These are phyloP conservation scores for Vimba vimba DNA, from an alignment of 2,113 vertebrate genomes.

Conservation along the genomic window DNA sequence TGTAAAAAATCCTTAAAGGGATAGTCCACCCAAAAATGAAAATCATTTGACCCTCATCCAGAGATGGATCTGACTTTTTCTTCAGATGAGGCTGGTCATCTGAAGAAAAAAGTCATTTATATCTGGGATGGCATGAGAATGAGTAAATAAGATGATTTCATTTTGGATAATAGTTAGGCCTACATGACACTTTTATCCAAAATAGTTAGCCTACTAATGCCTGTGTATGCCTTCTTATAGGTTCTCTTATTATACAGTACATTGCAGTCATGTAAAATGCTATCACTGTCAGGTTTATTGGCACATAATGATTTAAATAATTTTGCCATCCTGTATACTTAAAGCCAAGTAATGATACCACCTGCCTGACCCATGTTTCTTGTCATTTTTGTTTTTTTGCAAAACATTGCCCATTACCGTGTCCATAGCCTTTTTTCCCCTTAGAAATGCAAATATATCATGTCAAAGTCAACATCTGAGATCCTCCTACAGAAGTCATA, in stretches of 20 bases:
- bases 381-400: slow-evolving; percentile 10
- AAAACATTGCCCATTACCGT: background rate
- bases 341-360: background rate
- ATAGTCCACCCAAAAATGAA: background rate
- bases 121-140: background rate
- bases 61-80: background rate
- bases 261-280: no score
- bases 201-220: background rate
- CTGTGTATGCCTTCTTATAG: background rate
- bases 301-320: no score
- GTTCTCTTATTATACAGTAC: no score
- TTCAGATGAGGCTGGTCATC: background rate
- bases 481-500: background rate
- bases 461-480: slow-evolving; percentile 11
- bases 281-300: no score
- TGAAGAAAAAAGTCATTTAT: background rate
- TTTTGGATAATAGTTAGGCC: background rate
- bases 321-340: no score
- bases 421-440: background rate
- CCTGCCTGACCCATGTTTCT: background rate
- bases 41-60: background rate
- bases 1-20: background rate
- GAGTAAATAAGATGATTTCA: background rate
- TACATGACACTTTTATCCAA: background rate
- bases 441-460: slow-evolving; percentile 26